These are phyloP conservation scores for Etheostoma cragini DNA, from an alignment of 2,113 vertebrate genomes.

Conservation along the genomic window DNA sequence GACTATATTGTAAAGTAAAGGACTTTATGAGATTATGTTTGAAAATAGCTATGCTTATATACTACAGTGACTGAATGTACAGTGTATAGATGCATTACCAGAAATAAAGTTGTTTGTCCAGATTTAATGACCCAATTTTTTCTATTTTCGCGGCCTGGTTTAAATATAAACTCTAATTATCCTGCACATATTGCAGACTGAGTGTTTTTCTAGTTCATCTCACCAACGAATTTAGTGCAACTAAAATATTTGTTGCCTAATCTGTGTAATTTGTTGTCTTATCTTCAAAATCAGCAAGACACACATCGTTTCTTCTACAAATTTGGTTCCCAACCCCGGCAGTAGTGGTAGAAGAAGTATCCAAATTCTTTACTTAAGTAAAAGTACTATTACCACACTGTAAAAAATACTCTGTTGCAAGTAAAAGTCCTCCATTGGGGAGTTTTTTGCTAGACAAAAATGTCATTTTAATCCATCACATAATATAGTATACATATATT, in stretches of 20 bases:
- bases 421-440: too few species aligned
- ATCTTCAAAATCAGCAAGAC: too few species aligned
- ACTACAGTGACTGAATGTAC: constrained; percentile 97
- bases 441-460: too few species aligned
- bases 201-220: background rate
- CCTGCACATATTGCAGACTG: background rate
- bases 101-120: constrained; percentile 97
- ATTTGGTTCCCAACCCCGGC: background rate
- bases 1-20: constrained; percentile 94
- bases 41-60: constrained; percentile 96
- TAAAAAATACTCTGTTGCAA: too few species aligned
- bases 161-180: constrained; percentile 22
- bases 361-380: too few species aligned
- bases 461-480: too few species aligned
- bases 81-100: constrained; percentile 98
- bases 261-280: too few species aligned
- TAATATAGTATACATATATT: too few species aligned
- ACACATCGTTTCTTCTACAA: background rate
- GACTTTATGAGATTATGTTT: constrained; percentile 95
- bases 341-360: too few species aligned
- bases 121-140: constrained; percentile 69
- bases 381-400: too few species aligned
- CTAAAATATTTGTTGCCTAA: background rate
- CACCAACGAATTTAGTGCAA: background rate
- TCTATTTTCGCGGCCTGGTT: constrained; percentile 18